Evolutionary conservation across 2,797 vertebrate species (phyloP).

Genomic region (Meda fulgida): DNA sequence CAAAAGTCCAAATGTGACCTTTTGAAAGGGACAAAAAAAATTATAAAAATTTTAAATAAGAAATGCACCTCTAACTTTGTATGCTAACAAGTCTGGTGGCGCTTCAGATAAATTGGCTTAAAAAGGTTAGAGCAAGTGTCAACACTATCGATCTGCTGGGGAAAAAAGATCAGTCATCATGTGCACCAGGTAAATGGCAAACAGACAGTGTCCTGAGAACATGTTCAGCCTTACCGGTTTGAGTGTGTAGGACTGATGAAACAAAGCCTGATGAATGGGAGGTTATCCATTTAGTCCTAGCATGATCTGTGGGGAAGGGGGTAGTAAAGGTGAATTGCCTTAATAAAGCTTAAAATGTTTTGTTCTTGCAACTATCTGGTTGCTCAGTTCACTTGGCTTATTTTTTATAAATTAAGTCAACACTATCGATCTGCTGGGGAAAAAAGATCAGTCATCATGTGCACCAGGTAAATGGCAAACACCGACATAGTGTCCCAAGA

Average conservation of each 20-base stretch:
- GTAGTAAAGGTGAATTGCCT: not conserved
- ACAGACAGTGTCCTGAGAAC: too few relatives aligned
- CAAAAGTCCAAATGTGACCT: not conserved
- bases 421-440: conserved; percentile 64
- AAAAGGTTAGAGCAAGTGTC: conserved; percentile 33
- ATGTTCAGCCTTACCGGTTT: not conserved
- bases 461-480: conserved; percentile 1
- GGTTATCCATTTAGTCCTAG: not conserved
- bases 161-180: conserved; percentile 63
- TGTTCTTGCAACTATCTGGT: not conserved
- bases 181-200: not conserved
- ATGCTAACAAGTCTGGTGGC: not conserved
- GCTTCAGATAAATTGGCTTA: conserved; percentile 59
- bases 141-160: conserved; percentile 64
- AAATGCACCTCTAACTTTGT: not conserved
- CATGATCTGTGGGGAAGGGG: not conserved
- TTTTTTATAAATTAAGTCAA: conserved; percentile 30
- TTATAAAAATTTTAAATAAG: too few relatives aligned
- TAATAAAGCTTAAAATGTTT: not conserved
- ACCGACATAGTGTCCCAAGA: too few relatives aligned
- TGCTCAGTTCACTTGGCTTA: conserved; percentile 60
- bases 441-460: conserved; percentile 61
- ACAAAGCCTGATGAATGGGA: accelerated
- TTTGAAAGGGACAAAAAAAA: not conserved
- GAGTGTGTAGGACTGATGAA: not conserved